Base-by-base conservation (phyloP, 1,140 invertebrate species). In the Heterodera carotae region DNA sequence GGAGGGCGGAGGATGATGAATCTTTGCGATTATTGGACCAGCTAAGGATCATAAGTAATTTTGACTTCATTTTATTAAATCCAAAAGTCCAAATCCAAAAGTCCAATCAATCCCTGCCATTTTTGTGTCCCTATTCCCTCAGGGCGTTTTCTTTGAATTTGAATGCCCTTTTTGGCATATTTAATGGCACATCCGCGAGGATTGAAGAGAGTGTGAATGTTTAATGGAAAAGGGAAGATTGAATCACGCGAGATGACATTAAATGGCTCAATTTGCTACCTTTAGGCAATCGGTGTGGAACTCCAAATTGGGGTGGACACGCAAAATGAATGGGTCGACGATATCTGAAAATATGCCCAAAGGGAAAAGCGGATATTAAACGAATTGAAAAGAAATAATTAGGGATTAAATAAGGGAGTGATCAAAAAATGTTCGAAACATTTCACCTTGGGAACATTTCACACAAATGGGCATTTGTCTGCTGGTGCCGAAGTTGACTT, bases 261-360 rank as follows among this genome's bases (percentile, higher is more conserved):
- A 0, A 66, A 66, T 66, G 12, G 0, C 33, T 4, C 8, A 6
- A 34, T 10, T 10, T 10, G 27, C 4, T 48, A 79, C 78, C 56
- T 76, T 75, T 2, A 79, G 66, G 67, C 78, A 79, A 31, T 56
- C 68, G 15, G 29, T 12, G 66, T 79, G 78, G 67, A 79, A 79
- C 72, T 79, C 78, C 31, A 79, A 27, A 76, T 79, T 48, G 36
- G 78, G 78, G 22, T 76, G 66, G 25, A 79, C 76, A 48, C 75
- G 74, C 31, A 79, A 59, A 60, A 79, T 75, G 64, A 62, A 79
- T 43, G 73, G 78, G n/a, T 79, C 73, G 33, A 69, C 48, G 33
- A 79, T 79, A 25, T 48, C 78, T 79, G 48, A 79, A 79, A 75
- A 7, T 25, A 1, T 43, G n/a, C n/a, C 12, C 12, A 43, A 43